Percentiles rank a stretch among this genome's conserved stretches.
Conservation (phyloP, 2,113 vertebrate genomes). For the Tyrannus savana region DNA sequence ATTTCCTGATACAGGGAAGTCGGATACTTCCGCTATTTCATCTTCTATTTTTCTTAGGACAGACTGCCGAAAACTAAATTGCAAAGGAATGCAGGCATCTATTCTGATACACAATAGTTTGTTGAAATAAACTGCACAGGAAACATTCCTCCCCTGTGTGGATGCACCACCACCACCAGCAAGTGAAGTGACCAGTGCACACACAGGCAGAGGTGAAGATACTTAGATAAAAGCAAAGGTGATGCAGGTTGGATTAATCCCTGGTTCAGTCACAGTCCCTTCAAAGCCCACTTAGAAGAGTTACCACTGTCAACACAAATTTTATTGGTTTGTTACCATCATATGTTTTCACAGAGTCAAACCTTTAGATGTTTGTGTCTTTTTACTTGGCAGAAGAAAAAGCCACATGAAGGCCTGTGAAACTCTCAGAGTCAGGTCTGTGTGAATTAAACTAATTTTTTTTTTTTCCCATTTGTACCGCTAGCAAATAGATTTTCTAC, state of each 20-base stretch:
- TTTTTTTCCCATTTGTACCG: neutral
- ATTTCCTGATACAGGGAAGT: slow-evolving; percentile 61
- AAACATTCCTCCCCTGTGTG: neutral
- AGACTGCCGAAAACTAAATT: slow-evolving; percentile 53
- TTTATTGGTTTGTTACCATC: neutral
- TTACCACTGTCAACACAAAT: neutral
- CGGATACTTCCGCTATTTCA: slow-evolving; percentile 63
- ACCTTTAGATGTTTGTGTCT: neutral
- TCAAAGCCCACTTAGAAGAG: neutral
- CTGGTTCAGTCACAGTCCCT: neutral
- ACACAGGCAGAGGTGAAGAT: neutral
- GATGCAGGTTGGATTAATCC: neutral
- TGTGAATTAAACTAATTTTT: neutral
- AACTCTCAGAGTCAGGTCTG: neutral
- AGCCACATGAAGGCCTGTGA: neutral
- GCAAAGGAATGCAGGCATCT: slow-evolving; percentile 50
- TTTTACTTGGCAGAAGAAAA: neutral
- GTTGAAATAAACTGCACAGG: slow-evolving; percentile 22
- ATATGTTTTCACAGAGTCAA: neutral
- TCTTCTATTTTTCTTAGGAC: slow-evolving; percentile 63
- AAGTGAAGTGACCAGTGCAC: neutral
- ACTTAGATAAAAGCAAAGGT: neutral
- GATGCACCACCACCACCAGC: neutral
- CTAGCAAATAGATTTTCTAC: neutral
- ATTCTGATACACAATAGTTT: slow-evolving; percentile 55